Evolutionary conservation across 2,888 invertebrate species (phyloP).

Genomic region (Nemotelus pantherinus): DNA sequence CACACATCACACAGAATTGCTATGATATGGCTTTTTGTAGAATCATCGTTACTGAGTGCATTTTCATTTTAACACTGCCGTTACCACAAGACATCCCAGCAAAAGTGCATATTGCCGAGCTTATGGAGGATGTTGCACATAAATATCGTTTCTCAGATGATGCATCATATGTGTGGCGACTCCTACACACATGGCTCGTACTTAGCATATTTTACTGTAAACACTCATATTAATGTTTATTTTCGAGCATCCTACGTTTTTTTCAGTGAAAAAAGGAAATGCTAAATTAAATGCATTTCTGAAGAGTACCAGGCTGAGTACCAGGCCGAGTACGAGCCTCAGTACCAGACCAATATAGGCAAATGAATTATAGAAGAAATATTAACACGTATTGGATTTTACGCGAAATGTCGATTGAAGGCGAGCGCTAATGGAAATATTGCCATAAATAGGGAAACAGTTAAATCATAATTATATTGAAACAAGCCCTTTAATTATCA

Average conservation of each 20-base stretch:
- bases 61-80: not conserved
- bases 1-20: not conserved
- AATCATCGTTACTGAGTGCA: slow-evolving; percentile 9
- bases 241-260: slow-evolving; percentile 21
- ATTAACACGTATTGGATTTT: no score
- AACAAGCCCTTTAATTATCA: no score
- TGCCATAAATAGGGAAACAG: no score
- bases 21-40: slow-evolving; percentile 7
- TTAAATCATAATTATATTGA: no score
- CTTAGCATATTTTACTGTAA: slow-evolving; percentile 40
- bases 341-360: no score
- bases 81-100: not conserved
- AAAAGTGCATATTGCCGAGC: not conserved
- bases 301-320: not conserved
- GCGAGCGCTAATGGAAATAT: no score
- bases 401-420: no score
- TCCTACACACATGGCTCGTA: slow-evolving; percentile 31
- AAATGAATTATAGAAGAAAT: no score
- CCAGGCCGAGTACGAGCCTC: no score
- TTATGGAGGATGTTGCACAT: slow-evolving; percentile 21
- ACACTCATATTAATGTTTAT: slow-evolving; percentile 34
- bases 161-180: slow-evolving; percentile 11
- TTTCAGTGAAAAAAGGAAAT: not conserved
- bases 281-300: slow-evolving; percentile 15
- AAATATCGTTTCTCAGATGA: slow-evolving; percentile 30